Percentiles rank a stretch among this genome's conserved stretches.
phyloP scores from a whole-genome alignment of 1,140 invertebrate species.

The Apis mellifera region Amel_HAv3.1 CM009937.2:5816001-5816500 shows the following conservation, averaged over 20 bases:
- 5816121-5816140: conserved; percentile 26
- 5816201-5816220: conserved; percentile 52
- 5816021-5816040: not conserved
- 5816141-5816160: conserved; percentile 63
- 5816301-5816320: conserved; percentile 72
- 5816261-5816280: conserved; percentile 78
- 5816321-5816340: conserved; percentile 71
- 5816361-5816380: conserved; percentile 52
- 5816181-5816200: conserved; percentile 54
- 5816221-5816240: conserved; percentile 26
- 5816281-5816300: conserved; percentile 74
- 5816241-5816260: conserved; percentile 66
- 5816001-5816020: not conserved
- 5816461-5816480: not conserved
- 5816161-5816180: conserved; percentile 60
- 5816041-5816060: not conserved
- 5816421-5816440: not conserved
- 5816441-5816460: conserved; percentile 12
- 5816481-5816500: not conserved
- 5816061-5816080: too few relatives aligned
- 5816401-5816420: conserved; percentile 17
- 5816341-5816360: conserved; percentile 32
- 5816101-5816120: conserved; percentile 4
- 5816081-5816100: conserved; percentile 25
- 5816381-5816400: conserved; percentile 41